Evolutionary conservation across 2,113 vertebrate genomes (phyloP).

Genomic region (Tichodroma muraria): DNA sequence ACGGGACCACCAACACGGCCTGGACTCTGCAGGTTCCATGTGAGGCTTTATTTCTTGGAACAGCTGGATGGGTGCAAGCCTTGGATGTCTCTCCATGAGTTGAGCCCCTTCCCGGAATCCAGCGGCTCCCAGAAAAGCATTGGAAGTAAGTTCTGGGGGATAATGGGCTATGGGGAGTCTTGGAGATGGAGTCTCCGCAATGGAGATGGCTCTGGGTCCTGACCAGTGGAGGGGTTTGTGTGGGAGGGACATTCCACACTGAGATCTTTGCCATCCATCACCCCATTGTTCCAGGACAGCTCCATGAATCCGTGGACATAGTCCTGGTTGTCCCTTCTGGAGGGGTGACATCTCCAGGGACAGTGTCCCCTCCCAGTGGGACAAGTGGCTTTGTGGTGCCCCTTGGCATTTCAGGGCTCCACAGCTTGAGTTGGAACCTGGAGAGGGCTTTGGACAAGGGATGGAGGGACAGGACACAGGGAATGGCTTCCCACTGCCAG

Average conservation of each 20-base stretch:
- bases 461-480: not conserved
- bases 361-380: not conserved
- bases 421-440: not conserved
- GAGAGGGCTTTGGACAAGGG: no score
- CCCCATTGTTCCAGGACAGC: not conserved
- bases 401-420: not conserved
- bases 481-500: not conserved
- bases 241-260: not conserved
- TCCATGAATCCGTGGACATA: not conserved
- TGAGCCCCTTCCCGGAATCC: not conserved
- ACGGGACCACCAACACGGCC: accelerated
- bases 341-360: not conserved
- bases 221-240: not conserved
- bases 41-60: not conserved
- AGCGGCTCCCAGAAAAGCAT: not conserved
- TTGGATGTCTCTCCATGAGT: not conserved
- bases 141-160: not conserved
- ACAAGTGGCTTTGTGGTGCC: not conserved
- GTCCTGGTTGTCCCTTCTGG: not conserved
- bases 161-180: no score
- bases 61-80: not conserved
- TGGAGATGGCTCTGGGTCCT: not conserved
- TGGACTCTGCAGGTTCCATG: not conserved
- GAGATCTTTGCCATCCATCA: not conserved
- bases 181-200: no score